phyloP scores from a whole-genome alignment of 1,140 invertebrate species.

The Dufourea novaeangliae region DNA sequence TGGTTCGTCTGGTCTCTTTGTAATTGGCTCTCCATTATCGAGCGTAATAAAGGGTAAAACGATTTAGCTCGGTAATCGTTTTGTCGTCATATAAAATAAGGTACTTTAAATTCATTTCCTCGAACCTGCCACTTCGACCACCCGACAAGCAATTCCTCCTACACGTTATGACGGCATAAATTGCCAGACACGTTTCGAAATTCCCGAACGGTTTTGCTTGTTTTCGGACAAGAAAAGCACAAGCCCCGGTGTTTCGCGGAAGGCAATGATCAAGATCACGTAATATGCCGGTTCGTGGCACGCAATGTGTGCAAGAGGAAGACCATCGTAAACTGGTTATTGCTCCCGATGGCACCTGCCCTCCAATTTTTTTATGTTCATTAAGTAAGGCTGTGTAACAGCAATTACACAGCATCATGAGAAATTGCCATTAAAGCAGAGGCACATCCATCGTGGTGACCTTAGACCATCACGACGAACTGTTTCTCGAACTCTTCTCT shows the following conservation, averaged over 20 bases:
- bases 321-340: constrained; percentile 58
- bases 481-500: not conserved
- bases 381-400: constrained; percentile 70
- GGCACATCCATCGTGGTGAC: not conserved
- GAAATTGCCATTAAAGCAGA: constrained; percentile 37
- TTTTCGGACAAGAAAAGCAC: not conserved
- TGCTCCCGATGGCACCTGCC: constrained; percentile 23
- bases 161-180: not conserved
- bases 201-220: not conserved
- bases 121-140: not conserved
- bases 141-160: not conserved
- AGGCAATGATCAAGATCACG: constrained; percentile 33
- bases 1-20: not conserved
- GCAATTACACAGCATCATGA: constrained; percentile 69
- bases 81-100: not conserved
- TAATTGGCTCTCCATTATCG: not conserved
- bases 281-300: constrained; percentile 42
- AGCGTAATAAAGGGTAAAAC: not conserved
- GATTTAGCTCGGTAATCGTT: too few species aligned
- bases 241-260: not conserved
- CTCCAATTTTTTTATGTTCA: constrained; percentile 61
- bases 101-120: not conserved
- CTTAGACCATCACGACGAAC: not conserved
- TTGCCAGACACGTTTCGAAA: not conserved
- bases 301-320: constrained; percentile 51